These are phyloP conservation scores for Tetrax tetrax DNA, from an alignment of 2,113 vertebrate species.

Conservation along the genomic window DNA sequence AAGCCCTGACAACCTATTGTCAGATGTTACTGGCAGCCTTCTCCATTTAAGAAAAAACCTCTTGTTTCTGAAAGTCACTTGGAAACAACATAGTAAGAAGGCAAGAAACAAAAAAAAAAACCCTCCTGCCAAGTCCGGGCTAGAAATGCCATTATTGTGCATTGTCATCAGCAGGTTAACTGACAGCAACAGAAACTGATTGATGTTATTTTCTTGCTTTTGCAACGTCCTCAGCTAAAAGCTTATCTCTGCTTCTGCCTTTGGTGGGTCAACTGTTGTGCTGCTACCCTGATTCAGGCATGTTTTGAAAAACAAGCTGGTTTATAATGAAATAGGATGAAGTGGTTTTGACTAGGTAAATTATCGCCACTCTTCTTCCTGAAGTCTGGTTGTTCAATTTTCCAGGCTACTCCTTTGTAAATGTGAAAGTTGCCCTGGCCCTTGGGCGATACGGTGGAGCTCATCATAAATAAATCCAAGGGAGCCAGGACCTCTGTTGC, in stretches of 20 bases:
- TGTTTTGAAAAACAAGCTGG: neutral
- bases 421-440: slow-evolving; percentile 58
- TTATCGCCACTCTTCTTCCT: neutral
- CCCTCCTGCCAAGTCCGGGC: neutral
- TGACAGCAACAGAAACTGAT: neutral
- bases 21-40: slow-evolving; percentile 32
- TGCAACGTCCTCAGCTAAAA: neutral
- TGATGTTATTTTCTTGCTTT: neutral
- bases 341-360: neutral
- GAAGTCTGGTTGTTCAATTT: neutral
- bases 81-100: neutral
- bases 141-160: neutral
- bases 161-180: slow-evolving; percentile 16
- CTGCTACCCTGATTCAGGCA: neutral
- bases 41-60: slow-evolving; percentile 35
- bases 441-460: neutral
- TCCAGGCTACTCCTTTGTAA: slow-evolving; percentile 7
- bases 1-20: neutral
- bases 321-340: neutral
- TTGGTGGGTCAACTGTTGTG: neutral
- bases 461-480: slow-evolving; percentile 46
- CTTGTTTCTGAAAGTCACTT: slow-evolving; percentile 48
- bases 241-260: neutral
- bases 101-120: slow-evolving; percentile 33
- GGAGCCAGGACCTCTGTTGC: slow-evolving; percentile 43